Conservation (phyloP, 2,888 invertebrate species). For the Andrena fulva region DNA sequence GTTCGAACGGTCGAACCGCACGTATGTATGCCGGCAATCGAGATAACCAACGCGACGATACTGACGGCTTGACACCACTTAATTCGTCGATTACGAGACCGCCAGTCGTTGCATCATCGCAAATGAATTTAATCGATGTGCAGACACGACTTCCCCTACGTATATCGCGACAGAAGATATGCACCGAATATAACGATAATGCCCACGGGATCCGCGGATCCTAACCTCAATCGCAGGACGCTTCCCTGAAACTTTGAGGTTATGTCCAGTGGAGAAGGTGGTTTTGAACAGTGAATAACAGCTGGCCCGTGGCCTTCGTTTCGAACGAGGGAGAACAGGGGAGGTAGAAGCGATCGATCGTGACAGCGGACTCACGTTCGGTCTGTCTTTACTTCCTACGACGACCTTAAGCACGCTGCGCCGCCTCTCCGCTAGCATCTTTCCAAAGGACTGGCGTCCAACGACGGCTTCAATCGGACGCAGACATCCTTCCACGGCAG, state of each 20-base stretch:
- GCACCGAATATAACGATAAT: background rate
- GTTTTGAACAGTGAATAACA: background rate
- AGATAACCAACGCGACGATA: background rate
- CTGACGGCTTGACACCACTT: background rate
- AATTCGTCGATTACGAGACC: conserved; percentile 1
- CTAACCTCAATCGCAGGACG: conserved; percentile 29
- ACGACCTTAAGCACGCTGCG: conserved; percentile 50
- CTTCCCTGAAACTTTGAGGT: conserved; percentile 20
- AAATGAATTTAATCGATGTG: no score
- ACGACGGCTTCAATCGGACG: conserved; percentile 11
- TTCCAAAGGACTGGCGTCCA: conserved; percentile 23
- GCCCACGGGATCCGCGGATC: no score
- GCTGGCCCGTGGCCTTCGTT: conserved; percentile 33
- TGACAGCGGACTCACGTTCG: conserved; percentile 67
- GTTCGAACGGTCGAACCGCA: background rate
- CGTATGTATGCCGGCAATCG: background rate
- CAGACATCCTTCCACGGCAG: background rate
- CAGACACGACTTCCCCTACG: no score
- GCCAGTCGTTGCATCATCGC: conserved; percentile 14
- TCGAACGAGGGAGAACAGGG: background rate
- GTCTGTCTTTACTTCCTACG: conserved; percentile 58
- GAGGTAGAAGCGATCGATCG: conserved; percentile 12
- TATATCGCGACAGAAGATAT: background rate
- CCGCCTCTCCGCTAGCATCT: conserved; percentile 66
- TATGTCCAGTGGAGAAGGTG: background rate